Conservation (phyloP, 2,888 invertebrate genomes). For the Ernsta delagoae region DNA sequence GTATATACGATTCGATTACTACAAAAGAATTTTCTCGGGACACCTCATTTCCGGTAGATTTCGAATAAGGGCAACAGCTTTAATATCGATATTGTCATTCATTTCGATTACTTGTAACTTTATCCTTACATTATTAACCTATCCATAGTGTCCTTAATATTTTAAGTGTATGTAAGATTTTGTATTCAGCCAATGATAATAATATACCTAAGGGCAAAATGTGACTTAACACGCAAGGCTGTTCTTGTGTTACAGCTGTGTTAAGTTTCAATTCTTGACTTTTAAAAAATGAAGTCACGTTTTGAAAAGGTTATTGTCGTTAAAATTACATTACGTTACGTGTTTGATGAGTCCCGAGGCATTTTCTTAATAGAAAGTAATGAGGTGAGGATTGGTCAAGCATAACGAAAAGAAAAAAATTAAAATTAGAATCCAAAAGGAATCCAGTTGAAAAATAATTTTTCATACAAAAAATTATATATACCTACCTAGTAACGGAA, state of each 20-base stretch:
- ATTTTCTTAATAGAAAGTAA: background rate
- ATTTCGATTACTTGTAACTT: background rate
- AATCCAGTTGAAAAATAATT: background rate
- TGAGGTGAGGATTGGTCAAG: background rate
- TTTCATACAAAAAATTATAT: no score
- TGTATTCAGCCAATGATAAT: background rate
- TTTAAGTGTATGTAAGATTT: background rate
- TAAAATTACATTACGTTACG: background rate
- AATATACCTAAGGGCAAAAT: background rate
- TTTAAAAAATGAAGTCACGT: background rate
- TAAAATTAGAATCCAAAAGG: background rate
- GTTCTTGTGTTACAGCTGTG: background rate
- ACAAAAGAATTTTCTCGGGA: background rate
- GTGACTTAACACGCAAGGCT: background rate
- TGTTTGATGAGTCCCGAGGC: background rate
- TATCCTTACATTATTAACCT: background rate
- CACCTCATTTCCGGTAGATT: slow-evolving; percentile 5
- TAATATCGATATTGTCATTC: background rate
- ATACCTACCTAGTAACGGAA: no score
- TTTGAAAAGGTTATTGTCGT: background rate
- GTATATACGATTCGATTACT: slow-evolving; percentile 6
- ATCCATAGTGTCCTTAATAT: background rate
- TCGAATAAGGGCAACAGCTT: background rate
- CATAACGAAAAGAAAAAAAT: background rate
- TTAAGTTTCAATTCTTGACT: background rate